Conservation (phyloP, 2,797 vertebrate species). For the Morus bassanus region DNA sequence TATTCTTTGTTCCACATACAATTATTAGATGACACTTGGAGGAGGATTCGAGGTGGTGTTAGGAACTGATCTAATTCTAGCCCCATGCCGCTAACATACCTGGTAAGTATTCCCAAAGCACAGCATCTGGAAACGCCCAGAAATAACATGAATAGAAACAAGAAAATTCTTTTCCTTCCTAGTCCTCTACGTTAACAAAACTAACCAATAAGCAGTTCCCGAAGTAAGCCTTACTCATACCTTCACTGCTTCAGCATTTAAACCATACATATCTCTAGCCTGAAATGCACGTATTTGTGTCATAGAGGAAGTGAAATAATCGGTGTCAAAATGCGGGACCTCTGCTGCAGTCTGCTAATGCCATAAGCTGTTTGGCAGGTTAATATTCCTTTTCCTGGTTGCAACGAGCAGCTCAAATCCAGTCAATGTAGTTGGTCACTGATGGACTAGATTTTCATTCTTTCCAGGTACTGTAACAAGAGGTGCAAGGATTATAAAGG, state of each 20-base stretch:
- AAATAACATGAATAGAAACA: background rate
- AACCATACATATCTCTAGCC: background rate
- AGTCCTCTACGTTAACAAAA: background rate
- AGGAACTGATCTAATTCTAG: background rate
- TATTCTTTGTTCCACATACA: background rate
- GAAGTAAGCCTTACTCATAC: background rate
- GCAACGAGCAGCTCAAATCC: background rate
- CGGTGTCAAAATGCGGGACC: background rate
- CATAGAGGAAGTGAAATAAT: background rate
- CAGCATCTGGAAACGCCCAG: background rate
- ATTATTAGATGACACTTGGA: background rate
- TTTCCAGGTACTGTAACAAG: background rate
- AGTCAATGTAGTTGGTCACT: background rate
- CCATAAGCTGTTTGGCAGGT: background rate
- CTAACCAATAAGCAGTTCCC: background rate
- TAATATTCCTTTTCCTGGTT: background rate
- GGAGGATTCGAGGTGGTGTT: background rate
- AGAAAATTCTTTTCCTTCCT: background rate
- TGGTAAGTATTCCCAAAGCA: background rate
- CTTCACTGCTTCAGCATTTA: background rate
- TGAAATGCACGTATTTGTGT: background rate
- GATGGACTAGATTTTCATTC: background rate
- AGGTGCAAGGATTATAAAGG: background rate
- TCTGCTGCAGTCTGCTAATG: background rate
- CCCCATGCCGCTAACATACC: background rate